These are phyloP conservation scores for Trachurus trachurus DNA, from an alignment of 2,797 vertebrate species.

Conservation along the genomic window DNA sequence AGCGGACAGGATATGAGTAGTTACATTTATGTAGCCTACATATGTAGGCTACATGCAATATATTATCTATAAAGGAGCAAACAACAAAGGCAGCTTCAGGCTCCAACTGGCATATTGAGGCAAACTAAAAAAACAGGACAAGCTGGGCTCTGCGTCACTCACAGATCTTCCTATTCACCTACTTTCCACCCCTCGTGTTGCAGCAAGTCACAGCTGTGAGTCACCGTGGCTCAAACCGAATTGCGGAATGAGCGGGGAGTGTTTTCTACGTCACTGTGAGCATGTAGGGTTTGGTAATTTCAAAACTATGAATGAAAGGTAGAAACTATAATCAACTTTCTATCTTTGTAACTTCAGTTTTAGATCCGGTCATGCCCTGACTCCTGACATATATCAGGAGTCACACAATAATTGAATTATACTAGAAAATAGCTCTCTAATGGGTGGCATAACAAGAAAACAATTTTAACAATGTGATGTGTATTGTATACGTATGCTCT, in stretches of 20 bases:
- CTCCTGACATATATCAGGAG: not conserved
- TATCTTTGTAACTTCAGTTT: not conserved
- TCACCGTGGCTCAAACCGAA: constrained; percentile 26
- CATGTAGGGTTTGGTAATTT: not conserved
- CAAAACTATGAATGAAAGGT: constrained; percentile 9
- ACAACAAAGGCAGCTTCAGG: not conserved
- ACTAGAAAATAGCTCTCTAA: too few relatives aligned
- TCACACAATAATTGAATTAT: not conserved
- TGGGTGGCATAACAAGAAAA: too few relatives aligned
- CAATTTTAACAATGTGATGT: not conserved
- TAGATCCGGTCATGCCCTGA: constrained; percentile 21
- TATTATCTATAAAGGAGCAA: not conserved
- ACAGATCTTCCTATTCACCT: constrained; percentile 18
- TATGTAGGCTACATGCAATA: too few relatives aligned
- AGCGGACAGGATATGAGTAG: not conserved
- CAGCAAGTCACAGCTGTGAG: constrained; percentile 49
- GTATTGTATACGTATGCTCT: too few relatives aligned
- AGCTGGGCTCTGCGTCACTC: constrained; percentile 13
- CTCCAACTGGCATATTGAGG: not conserved
- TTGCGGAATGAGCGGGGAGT: constrained; percentile 24
- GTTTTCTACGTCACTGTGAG: constrained; percentile 33
- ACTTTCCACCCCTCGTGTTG: constrained; percentile 36
- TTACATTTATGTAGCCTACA: too few relatives aligned
- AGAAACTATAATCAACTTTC: not conserved
- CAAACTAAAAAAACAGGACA: constrained; percentile 25